These are phyloP conservation scores for Lucilia sericata DNA, from an alignment of 1,140 invertebrate genomes.

Conservation along the genomic window DNA sequence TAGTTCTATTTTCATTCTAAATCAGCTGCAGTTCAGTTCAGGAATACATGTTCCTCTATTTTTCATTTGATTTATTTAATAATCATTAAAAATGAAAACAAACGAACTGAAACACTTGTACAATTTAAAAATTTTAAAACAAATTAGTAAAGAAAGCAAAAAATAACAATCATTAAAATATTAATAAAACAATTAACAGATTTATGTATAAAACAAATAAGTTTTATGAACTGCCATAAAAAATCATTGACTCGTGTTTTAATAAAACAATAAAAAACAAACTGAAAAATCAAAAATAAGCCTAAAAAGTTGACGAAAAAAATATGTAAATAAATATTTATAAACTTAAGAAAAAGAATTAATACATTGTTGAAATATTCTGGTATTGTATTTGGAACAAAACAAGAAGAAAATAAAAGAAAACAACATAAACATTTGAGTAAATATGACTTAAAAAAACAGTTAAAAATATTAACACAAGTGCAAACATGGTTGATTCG, in stretches of 20 bases:
- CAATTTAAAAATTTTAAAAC: not conserved
- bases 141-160: not conserved
- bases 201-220: not conserved
- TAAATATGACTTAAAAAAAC: not conserved
- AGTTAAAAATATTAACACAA: not conserved
- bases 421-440: not conserved
- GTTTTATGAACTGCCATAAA: too few species aligned
- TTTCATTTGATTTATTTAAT: not conserved
- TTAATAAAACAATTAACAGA: not conserved
- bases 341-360: not conserved
- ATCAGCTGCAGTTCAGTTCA: too few species aligned
- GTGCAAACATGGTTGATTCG: not conserved
- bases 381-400: not conserved
- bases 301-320: not conserved
- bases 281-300: not conserved
- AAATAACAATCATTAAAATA: not conserved
- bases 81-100: not conserved
- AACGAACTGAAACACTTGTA: not conserved
- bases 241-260: too few species aligned
- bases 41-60: not conserved
- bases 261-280: not conserved
- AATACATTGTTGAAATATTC: not conserved
- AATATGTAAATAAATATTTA: not conserved
- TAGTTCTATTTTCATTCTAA: too few species aligned
- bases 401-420: not conserved